phyloP scores from a whole-genome alignment of 2,888 invertebrate genomes.

The Oscheius sp. region DNA sequence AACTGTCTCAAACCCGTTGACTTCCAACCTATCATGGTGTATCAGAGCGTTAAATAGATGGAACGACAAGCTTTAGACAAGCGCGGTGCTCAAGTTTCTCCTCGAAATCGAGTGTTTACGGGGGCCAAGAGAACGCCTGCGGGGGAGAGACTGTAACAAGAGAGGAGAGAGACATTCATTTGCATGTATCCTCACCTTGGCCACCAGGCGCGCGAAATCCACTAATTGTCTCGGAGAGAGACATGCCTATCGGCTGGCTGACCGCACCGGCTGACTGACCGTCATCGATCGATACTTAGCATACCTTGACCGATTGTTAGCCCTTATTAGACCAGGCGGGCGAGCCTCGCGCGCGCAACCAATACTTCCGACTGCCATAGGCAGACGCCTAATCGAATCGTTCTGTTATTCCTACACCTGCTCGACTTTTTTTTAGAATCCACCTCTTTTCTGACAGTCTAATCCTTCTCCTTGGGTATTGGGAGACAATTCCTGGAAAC shows the following conservation, averaged over 20 bases:
- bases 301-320: conserved; percentile 33
- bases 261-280: not conserved
- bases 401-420: not conserved
- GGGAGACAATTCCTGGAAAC: no score
- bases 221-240: conserved; percentile 21
- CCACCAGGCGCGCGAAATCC: conserved; percentile 1
- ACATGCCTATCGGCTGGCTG: conserved; percentile 6
- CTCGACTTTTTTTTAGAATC: no score
- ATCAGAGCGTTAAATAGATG: no score
- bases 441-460: no score
- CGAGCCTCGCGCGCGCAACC: conserved; percentile 4
- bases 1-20: no score
- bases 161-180: conserved; percentile 8
- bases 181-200: conserved; percentile 30
- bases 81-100: conserved; percentile 7
- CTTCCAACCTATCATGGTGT: no score
- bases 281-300: conserved; percentile 33
- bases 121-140: not conserved
- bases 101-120: conserved; percentile 4
- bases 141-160: not conserved
- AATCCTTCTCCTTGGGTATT: no score
- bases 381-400: conserved; percentile 4
- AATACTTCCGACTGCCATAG: conserved; percentile 21
- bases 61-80: no score
- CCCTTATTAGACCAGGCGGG: conserved; percentile 19